phyloP scores from a whole-genome alignment of 2,113 vertebrate species.

The Ictidomys tridecemlineatus region DNA sequence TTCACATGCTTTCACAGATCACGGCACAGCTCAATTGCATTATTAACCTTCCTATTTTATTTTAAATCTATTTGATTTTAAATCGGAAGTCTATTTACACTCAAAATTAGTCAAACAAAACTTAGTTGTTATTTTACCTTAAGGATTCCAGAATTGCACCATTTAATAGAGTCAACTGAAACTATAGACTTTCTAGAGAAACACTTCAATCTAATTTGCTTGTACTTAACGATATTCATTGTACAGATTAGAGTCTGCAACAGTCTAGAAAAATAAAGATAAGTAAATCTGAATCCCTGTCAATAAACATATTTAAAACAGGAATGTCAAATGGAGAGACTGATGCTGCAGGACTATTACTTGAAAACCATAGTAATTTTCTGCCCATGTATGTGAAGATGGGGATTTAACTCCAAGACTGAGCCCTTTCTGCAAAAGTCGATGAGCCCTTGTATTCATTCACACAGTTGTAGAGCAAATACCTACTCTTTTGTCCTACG shows the following conservation, averaged over 20 bases:
- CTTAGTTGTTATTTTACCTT: neutral
- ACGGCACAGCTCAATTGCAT: neutral
- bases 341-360: neutral
- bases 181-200: conserved; percentile 36
- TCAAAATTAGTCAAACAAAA: conserved; percentile 28
- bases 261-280: conserved; percentile 5
- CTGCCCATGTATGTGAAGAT: neutral
- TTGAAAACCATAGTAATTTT: neutral
- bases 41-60: conserved; percentile 33
- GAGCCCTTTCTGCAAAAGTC: neutral
- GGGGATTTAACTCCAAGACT: neutral
- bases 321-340: neutral
- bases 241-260: neutral
- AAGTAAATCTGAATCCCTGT: neutral
- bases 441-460: neutral
- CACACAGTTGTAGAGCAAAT: neutral
- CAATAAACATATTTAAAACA: neutral
- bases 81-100: conserved; percentile 6
- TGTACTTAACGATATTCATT: neutral
- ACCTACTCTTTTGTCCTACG: neutral
- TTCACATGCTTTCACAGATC: conserved; percentile 31
- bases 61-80: conserved; percentile 27
- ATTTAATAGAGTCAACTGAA: neutral
- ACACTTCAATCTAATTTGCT: neutral
- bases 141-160: neutral